These are phyloP conservation scores for Metridium senile DNA, from an alignment of 92 coral and sea anemone genomes.

Conservation along the genomic window DNA sequence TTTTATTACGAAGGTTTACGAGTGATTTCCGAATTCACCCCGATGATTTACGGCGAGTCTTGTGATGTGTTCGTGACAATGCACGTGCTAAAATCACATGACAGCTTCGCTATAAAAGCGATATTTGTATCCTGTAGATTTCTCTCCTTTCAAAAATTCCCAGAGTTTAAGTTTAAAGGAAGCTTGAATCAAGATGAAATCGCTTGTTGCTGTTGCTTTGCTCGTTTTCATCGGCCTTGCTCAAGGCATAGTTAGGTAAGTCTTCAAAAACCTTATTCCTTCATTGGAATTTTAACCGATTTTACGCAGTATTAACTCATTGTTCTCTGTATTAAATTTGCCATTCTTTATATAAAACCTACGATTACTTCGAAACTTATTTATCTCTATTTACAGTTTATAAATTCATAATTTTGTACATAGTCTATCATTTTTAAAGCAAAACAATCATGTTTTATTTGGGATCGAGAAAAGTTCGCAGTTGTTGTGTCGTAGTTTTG, in stretches of 20 bases:
- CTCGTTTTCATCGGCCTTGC: constrained; percentile 49
- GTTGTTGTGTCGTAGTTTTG: no score
- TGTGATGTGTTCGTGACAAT: constrained; percentile 52
- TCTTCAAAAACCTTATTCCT: background rate
- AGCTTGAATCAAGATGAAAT: constrained; percentile 38
- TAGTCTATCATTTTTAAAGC: no score
- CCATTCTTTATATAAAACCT: no score
- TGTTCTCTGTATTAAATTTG: no score
- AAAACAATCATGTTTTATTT: no score
- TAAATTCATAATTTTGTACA: no score
- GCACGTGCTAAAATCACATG: constrained; percentile 52
- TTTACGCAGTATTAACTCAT: no score
- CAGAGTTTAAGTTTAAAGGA: constrained; percentile 6
- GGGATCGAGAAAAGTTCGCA: no score
- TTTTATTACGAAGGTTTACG: no score
- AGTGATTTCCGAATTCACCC: constrained; percentile 4
- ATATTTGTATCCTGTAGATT: background rate
- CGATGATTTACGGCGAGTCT: constrained; percentile 26
- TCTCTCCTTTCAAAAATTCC: constrained; percentile 5
- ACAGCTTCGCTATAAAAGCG: background rate
- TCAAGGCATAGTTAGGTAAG: constrained; percentile 71
- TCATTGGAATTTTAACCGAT: no score
- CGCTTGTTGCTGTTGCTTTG: constrained; percentile 16
- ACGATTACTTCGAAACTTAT: no score
- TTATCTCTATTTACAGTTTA: no score